A percentile compares a stretch with the other conserved stretches of the same genome.
These are phyloP conservation scores for Colossoma macropomum DNA, from an alignment of 2,113 vertebrate genomes.

Conservation along the genomic window DNA sequence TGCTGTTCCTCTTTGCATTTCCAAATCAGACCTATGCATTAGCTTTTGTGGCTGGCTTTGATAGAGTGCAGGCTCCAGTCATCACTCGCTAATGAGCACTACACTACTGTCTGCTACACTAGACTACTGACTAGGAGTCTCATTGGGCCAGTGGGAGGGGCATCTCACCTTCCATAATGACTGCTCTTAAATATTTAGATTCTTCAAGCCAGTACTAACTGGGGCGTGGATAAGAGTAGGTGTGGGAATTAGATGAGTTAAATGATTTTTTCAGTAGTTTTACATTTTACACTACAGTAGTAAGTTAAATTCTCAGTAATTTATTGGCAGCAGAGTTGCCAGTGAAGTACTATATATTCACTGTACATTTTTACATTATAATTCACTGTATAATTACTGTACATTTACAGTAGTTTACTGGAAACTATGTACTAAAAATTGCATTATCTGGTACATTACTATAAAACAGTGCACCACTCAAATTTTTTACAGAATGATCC, in stretches of 20 bases:
- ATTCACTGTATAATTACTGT: no score
- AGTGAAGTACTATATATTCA: no score
- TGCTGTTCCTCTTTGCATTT: constrained; percentile 44
- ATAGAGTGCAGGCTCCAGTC: constrained; percentile 55
- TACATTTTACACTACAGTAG: no score
- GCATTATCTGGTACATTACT: no score
- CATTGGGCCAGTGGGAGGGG: constrained; percentile 42
- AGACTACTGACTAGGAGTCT: constrained; percentile 47
- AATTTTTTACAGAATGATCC: no score
- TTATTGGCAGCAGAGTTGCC: no score
- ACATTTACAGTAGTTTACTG: no score
- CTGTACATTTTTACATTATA: no score
- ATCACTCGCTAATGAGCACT: constrained; percentile 50
- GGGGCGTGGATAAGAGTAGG: background rate
- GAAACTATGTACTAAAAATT: no score
- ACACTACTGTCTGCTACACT: constrained; percentile 45
- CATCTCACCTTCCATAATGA: constrained; percentile 36
- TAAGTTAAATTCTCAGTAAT: no score
- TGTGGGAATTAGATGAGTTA: background rate
- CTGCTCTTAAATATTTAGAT: constrained; percentile 54
- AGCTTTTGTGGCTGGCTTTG: constrained; percentile 59
- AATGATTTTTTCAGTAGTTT: background rate
- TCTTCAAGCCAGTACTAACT: constrained; percentile 36
- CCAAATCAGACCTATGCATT: constrained; percentile 63
- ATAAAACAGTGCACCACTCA: no score